These are phyloP conservation scores for Dendrolimus pini DNA, from an alignment of 2,888 invertebrate genomes.

Conservation along the genomic window DNA sequence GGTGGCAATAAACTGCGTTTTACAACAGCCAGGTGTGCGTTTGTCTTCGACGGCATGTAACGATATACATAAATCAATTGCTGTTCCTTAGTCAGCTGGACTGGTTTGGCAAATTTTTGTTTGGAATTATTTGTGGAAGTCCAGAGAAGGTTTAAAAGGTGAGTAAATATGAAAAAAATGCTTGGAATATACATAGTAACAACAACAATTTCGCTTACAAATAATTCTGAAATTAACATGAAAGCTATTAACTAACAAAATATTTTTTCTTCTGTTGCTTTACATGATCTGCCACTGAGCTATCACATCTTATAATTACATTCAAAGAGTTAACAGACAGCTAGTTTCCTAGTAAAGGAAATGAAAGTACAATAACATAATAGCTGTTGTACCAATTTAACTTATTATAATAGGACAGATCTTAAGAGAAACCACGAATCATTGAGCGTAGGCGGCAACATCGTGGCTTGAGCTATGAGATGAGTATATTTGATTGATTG, in stretches of 20 bases:
- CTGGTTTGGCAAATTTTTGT: too few relatives aligned
- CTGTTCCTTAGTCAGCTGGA: too few relatives aligned
- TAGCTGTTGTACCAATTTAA: slow-evolving; percentile 11
- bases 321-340: neutral
- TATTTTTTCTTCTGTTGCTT: neutral
- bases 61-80: too few relatives aligned
- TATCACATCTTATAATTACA: neutral
- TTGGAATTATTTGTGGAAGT: too few relatives aligned
- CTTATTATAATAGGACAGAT: slow-evolving; percentile 1
- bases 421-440: slow-evolving; percentile 36
- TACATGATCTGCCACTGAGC: too few relatives aligned
- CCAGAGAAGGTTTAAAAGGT: too few relatives aligned
- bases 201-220: too few relatives aligned
- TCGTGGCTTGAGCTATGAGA: neutral
- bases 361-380: neutral
- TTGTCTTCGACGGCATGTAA: too few relatives aligned
- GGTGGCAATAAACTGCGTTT: too few relatives aligned
- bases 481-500: neutral
- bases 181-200: too few relatives aligned
- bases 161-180: too few relatives aligned
- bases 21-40: too few relatives aligned
- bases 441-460: slow-evolving; percentile 36
- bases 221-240: neutral
- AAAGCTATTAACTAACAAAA: neutral
- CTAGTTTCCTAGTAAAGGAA: neutral